A percentile compares a stretch with the other conserved stretches of the same genome.
These are phyloP conservation scores for Zele albiditarsus DNA, from an alignment of 2,888 invertebrate species.

Conservation along the genomic window DNA sequence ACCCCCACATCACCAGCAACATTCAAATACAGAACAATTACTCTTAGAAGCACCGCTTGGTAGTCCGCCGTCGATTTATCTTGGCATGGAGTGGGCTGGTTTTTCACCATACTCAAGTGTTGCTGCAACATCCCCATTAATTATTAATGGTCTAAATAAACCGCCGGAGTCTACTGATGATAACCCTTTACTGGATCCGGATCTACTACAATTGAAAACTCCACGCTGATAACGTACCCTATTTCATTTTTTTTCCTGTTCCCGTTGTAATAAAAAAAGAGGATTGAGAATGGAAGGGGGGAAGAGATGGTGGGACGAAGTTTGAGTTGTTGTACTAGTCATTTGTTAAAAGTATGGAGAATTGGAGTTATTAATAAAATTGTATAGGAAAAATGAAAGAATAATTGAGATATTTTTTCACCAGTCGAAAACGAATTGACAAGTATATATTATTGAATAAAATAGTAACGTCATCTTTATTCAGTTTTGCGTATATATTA, in stretches of 20 bases:
- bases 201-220: conserved; percentile 69
- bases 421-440: background rate
- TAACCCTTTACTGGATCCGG: conserved; percentile 68
- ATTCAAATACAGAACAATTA: conserved; percentile 65
- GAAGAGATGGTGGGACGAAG: background rate
- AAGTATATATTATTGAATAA: conserved; percentile 53
- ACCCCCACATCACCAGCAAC: conserved; percentile 57
- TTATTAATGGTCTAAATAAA: conserved; percentile 68
- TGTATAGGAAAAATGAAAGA: conserved; percentile 19
- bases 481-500: conserved; percentile 70
- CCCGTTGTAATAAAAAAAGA: background rate
- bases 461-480: conserved; percentile 72
- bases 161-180: conserved; percentile 65
- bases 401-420: background rate
- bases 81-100: conserved; percentile 73
- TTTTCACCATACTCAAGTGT: conserved; percentile 68
- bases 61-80: conserved; percentile 70
- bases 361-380: conserved; percentile 19
- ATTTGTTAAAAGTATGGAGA: conserved; percentile 5
- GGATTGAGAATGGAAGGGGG: background rate
- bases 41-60: conserved; percentile 67
- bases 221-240: conserved; percentile 64
- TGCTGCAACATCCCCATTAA: conserved; percentile 65
- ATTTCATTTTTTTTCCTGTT: conserved; percentile 7
- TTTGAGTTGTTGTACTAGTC: conserved; percentile 13